These are phyloP conservation scores for Tetropium fuscum DNA, from an alignment of 2,888 invertebrate genomes.

Conservation along the genomic window DNA sequence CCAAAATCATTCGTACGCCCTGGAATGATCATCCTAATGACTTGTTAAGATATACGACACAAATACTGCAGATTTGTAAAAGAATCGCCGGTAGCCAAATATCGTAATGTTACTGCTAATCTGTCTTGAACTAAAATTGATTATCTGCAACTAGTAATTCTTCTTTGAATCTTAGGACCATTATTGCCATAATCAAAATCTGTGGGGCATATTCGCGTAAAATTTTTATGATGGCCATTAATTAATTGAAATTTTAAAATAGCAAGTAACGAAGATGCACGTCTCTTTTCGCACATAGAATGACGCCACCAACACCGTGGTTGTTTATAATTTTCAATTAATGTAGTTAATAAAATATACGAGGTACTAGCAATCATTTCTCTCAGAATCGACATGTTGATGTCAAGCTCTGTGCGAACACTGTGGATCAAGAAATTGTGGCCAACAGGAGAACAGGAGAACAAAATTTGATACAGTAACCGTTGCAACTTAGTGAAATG, in stretches of 20 bases:
- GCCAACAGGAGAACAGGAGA: too few species aligned
- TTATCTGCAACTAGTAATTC: neutral
- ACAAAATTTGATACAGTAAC: too few species aligned
- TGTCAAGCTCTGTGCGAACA: neutral
- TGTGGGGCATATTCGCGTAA: neutral
- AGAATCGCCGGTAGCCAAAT: conserved; percentile 1
- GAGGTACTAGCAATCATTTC: conserved; percentile 1
- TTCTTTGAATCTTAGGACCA: conserved; percentile 12
- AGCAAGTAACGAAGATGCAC: conserved; percentile 3
- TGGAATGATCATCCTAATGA: neutral
- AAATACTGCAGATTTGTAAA: conserved; percentile 2
- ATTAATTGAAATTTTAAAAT: conserved; percentile 10
- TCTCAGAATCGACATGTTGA: neutral
- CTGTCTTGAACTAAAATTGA: conserved; percentile 3
- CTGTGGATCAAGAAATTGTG: too few species aligned
- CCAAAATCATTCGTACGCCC: too few species aligned
- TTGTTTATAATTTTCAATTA: conserved; percentile 10
- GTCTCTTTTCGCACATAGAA: conserved; percentile 5
- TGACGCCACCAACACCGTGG: conserved; percentile 6
- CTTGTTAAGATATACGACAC: neutral
- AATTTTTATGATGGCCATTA: conserved; percentile 8
- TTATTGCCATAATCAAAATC: neutral
- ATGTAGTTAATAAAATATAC: neutral
- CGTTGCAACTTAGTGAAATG: too few species aligned
- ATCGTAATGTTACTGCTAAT: conserved; percentile 3